These are phyloP conservation scores for Phataginus tricuspis DNA, from an alignment of 2,797 vertebrate species.

Conservation along the genomic window DNA sequence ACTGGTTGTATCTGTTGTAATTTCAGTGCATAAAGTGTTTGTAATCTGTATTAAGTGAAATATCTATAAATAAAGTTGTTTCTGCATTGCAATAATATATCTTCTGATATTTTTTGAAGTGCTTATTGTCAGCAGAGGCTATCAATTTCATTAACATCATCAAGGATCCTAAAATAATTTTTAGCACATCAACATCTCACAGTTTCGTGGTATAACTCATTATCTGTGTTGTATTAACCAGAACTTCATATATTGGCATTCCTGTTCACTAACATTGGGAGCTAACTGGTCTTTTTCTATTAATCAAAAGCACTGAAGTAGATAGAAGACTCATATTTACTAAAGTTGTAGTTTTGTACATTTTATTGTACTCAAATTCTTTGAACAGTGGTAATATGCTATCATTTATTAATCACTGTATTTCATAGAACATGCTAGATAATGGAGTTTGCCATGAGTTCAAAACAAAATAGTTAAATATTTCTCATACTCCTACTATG, in stretches of 20 bases:
- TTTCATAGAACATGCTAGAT: background rate
- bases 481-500: background rate
- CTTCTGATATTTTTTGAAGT: constrained; percentile 56
- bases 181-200: background rate
- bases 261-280: background rate
- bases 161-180: constrained; percentile 11
- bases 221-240: background rate
- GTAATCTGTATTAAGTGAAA: constrained; percentile 22
- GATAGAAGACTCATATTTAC: background rate
- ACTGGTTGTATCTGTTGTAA: constrained; percentile 10
- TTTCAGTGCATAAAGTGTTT: constrained; percentile 10
- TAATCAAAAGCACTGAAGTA: background rate
- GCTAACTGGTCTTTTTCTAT: background rate
- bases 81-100: constrained; percentile 25
- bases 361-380: background rate
- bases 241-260: background rate
- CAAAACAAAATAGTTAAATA: background rate
- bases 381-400: background rate
- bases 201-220: background rate
- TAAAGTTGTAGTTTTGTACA: background rate
- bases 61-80: constrained; percentile 58
- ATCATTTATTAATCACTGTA: background rate
- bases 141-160: constrained; percentile 1
- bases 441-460: background rate
- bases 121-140: background rate